Conservation (phyloP, 2,113 vertebrate genomes). For the Ciconia boyciana region DNA sequence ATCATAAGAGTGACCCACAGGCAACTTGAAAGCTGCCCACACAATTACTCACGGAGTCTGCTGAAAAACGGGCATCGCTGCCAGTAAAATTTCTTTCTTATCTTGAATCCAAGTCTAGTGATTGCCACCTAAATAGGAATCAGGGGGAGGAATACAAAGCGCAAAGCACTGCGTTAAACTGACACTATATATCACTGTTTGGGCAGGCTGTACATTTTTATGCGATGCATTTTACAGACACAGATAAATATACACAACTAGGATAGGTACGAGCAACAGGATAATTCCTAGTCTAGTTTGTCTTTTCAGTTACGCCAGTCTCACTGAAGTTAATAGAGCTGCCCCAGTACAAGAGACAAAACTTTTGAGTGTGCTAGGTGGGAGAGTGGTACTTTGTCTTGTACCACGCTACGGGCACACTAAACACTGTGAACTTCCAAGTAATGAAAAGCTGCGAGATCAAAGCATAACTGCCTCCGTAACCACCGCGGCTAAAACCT, state of each 20-base stretch:
- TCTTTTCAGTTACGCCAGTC: not conserved
- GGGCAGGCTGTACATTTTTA: constrained; percentile 33
- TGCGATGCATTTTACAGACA: not conserved
- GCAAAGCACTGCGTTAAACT: constrained; percentile 2
- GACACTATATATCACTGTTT: not conserved
- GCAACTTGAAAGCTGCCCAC: not conserved
- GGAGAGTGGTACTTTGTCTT: not conserved
- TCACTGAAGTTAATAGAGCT: not conserved
- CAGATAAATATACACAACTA: not conserved
- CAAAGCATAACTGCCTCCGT: constrained; percentile 12
- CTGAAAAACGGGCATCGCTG: not conserved
- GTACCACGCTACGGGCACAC: not conserved
- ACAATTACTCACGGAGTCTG: constrained; percentile 39
- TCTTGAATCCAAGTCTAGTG: constrained; percentile 6
- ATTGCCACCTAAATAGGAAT: constrained; percentile 14
- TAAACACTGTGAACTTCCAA: constrained; percentile 12
- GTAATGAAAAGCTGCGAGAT: constrained; percentile 10
- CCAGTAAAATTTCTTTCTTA: constrained; percentile 40
- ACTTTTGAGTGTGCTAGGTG: not conserved
- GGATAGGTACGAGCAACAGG: not conserved
- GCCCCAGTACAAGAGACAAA: not conserved
- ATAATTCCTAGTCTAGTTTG: not conserved
- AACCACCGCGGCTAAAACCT: not conserved
- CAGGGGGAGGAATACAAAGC: not conserved
- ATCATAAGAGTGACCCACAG: constrained; percentile 1